Evolutionary conservation across 2,888 invertebrate species (phyloP).

Genomic region (Parapristionchus giblindavisi): DNA sequence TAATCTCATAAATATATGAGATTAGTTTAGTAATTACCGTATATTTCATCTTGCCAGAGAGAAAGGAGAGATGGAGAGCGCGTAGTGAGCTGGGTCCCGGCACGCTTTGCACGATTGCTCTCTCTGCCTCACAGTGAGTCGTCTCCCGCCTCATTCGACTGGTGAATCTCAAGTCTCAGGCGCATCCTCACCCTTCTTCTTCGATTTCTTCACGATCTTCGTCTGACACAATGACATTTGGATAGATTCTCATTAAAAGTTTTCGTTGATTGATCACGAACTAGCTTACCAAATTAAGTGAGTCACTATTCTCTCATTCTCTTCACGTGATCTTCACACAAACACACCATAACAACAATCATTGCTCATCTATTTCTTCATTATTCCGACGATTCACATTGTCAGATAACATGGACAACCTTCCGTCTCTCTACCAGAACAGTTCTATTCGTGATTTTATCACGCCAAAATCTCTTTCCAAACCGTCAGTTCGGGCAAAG

Average conservation of each 20-base stretch:
- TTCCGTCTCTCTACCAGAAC: slow-evolving; percentile 21
- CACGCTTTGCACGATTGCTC: background rate
- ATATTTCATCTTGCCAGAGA: too few species aligned
- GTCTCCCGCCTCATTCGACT: slow-evolving; percentile 8
- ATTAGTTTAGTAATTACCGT: too few species aligned
- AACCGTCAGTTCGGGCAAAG: slow-evolving; percentile 26
- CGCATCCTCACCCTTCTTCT: background rate
- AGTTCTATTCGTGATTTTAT: slow-evolving; percentile 31
- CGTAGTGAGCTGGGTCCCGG: too few species aligned
- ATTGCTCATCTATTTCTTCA: background rate
- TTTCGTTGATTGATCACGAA: too few species aligned
- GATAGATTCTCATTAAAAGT: too few species aligned
- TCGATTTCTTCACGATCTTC: background rate
- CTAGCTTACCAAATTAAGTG: background rate
- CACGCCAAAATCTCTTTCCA: slow-evolving; percentile 14
- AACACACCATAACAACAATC: too few species aligned
- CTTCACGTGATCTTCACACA: too few species aligned
- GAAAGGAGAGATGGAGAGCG: background rate
- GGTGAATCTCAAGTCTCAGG: background rate
- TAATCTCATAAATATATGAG: too few species aligned
- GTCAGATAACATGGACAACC: slow-evolving; percentile 13
- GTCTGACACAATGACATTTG: background rate
- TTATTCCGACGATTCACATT: too few species aligned
- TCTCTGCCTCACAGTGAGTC: background rate
- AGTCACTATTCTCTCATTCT: too few species aligned